Percentiles rank a stretch among this genome's conserved stretches.
phyloP scores from a whole-genome alignment of 2,888 invertebrate species.

The Ernsta delagoae region DNA sequence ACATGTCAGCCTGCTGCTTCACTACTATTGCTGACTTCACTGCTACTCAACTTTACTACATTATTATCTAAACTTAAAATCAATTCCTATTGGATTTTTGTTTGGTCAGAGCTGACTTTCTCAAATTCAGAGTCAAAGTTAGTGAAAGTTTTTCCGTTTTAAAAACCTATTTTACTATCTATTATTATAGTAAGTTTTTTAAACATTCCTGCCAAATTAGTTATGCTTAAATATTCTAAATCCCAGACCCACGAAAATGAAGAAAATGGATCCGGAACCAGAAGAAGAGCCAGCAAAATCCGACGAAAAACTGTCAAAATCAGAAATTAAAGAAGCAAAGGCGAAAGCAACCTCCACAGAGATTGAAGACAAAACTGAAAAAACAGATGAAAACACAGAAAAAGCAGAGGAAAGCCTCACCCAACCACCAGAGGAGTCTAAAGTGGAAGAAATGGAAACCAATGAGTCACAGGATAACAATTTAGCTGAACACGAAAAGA shows the following conservation, averaged over 20 bases:
- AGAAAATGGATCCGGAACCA: conserved; percentile 52
- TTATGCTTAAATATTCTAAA: background rate
- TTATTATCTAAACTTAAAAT: no score
- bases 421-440: background rate
- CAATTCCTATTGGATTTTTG: no score
- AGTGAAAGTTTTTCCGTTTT: no score
- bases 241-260: conserved; percentile 60
- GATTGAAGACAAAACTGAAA: background rate
- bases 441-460: background rate
- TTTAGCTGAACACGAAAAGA: background rate
- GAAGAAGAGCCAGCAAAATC: conserved; percentile 39
- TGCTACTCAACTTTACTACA: no score
- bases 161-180: no score
- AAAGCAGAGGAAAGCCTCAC: background rate
- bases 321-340: background rate
- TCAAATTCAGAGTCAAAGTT: no score
- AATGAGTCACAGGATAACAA: background rate
- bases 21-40: no score
- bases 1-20: no score
- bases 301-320: background rate
- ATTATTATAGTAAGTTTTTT: no score
- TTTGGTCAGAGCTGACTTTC: no score
- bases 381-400: background rate
- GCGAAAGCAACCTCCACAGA: background rate
- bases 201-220: no score